Conservation (phyloP, 2,113 vertebrate genomes). For the Poecile atricapillus region DNA sequence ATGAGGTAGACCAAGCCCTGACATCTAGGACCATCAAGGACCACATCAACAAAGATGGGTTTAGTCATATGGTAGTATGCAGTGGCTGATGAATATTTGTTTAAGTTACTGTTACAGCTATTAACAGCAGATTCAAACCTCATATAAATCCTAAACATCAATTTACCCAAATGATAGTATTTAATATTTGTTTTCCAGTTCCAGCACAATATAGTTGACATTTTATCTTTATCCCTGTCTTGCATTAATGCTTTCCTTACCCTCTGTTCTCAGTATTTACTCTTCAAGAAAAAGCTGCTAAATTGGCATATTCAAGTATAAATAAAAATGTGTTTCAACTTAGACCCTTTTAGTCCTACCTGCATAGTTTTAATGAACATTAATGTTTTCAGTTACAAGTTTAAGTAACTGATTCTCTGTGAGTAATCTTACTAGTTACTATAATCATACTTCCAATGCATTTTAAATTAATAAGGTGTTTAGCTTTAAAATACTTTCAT, state of each 20-base stretch:
- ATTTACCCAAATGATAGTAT: not conserved
- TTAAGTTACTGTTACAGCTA: not conserved
- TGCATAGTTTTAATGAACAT: constrained; percentile 40
- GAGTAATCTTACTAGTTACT: constrained; percentile 31
- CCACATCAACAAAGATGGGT: not conserved
- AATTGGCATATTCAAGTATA: not conserved
- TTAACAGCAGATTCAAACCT: not conserved
- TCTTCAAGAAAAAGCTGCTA: not conserved
- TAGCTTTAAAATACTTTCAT: constrained; percentile 50
- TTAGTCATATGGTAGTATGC: not conserved
- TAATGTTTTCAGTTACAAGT: constrained; percentile 58
- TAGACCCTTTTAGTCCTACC: constrained; percentile 14
- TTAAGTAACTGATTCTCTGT: constrained; percentile 36
- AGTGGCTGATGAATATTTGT: not conserved
- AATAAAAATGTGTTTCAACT: constrained; percentile 23
- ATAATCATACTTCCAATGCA: constrained; percentile 39
- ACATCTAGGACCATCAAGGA: not conserved
- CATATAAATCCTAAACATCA: not conserved
- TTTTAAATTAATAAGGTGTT: constrained; percentile 51
- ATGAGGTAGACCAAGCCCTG: not conserved
- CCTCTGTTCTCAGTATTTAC: not conserved
- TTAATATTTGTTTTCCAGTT: not conserved
- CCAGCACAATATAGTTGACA: not conserved
- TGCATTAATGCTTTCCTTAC: not conserved
- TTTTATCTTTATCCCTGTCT: not conserved